Base-by-base conservation (phyloP, 1,140 invertebrate genomes). In the Zophobas morio region DNA sequence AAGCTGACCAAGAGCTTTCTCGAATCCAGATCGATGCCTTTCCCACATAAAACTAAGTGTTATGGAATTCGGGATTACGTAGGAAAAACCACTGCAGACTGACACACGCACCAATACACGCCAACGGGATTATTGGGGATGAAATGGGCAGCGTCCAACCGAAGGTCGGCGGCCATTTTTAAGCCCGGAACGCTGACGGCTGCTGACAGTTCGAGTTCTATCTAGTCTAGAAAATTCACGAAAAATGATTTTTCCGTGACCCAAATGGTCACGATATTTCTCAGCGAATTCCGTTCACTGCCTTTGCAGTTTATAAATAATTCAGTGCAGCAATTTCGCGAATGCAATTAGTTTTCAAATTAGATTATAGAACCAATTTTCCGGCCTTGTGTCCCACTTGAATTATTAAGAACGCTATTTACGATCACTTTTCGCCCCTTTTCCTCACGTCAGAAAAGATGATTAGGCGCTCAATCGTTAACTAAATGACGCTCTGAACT, bases 21-120 rank as follows among this genome's bases (percentile, higher is more conserved):
- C 6, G 39, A 66, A 66, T 66, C 60, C 60, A 66, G 60, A 66
- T 66, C 60, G 60, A 66, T 66, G 60, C 36, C n/a, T 54, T 66
- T 66, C 37, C 60, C 39, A 66, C 60, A 66, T 66, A 66, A 66
- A 66, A 66, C 60, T 66, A 66, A 66, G 60, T 66, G 60, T 66
- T 66, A 66, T 66, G 60, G 60, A 66, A 66, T 66, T 66, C 60
- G n/a, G 60, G 60, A 66, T 66, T 66, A 66, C 36, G 60, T 66
- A 66, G 60, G 60, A 66, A 66, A 66, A 42, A 66, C 37, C 60
- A 32, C 39, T 66, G 37, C 20, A 66, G 39, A 66, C 37, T 42
- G 60, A 66, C 60, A 66, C 39, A 66, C 60, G 60, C 37, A 66
- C 60, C 60, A 66, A 66, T 66, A 66, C 60, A 66, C 60, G 60